A percentile compares a stretch with the other conserved stretches of the same genome.
phyloP scores from a whole-genome alignment of 2,888 invertebrate species.

The Rhodophaea formosa region DNA sequence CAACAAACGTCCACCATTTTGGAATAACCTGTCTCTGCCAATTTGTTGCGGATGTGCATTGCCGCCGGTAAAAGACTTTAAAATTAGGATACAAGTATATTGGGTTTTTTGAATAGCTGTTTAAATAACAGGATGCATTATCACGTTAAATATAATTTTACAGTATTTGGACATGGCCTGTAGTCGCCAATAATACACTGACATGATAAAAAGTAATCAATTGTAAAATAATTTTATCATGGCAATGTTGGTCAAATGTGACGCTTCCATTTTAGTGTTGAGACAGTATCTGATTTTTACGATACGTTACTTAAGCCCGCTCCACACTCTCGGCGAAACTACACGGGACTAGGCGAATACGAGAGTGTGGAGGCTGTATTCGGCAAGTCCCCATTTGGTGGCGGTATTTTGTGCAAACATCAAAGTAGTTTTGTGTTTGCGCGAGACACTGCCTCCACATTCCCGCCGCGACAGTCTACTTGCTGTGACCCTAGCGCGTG shows the following conservation, averaged over 20 bases:
- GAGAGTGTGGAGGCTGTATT: no score
- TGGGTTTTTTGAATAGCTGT: neutral
- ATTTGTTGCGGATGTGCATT: constrained; percentile 51
- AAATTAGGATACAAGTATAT: constrained; percentile 12
- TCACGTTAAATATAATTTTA: neutral
- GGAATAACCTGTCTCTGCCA: constrained; percentile 63
- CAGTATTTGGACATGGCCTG: neutral
- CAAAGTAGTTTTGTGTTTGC: no score
- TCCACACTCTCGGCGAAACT: no score
- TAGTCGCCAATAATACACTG: neutral
- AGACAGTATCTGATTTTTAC: constrained; percentile 23
- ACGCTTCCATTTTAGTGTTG: constrained; percentile 42
- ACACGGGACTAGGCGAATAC: no score
- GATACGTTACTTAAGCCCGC: no score
- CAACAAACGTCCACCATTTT: constrained; percentile 82
- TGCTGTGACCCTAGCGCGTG: no score
- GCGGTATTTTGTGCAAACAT: no score
- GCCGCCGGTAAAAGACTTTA: constrained; percentile 25
- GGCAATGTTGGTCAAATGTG: constrained; percentile 44
- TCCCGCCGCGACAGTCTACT: no score
- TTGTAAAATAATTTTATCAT: constrained; percentile 21
- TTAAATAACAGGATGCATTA: neutral
- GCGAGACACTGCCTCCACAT: no score
- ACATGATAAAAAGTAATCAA: constrained; percentile 30
- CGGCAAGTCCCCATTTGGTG: no score